Evolutionary conservation across 2,113 vertebrate genomes (phyloP).

Genomic region (Thalassarche chlororhynchos): DNA sequence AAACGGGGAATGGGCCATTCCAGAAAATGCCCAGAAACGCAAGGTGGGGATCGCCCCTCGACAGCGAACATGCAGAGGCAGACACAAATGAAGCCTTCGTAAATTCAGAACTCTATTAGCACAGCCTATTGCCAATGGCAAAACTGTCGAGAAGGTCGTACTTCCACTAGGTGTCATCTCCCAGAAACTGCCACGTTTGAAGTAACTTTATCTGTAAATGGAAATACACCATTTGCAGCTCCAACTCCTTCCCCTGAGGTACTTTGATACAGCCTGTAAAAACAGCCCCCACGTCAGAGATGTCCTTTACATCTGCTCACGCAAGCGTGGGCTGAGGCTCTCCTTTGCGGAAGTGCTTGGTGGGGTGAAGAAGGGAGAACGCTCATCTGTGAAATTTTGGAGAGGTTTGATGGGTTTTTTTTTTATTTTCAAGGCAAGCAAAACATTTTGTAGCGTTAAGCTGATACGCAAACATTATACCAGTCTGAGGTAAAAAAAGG

Average conservation of each 20-base stretch:
- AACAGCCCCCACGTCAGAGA: not conserved
- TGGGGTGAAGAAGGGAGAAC: not conserved
- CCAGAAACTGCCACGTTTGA: not conserved
- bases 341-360: not conserved
- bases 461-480: not conserved
- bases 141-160: not conserved
- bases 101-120: not conserved
- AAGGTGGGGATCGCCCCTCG: fast-evolving
- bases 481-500: not conserved
- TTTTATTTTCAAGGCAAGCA: not conserved
- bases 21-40: not conserved
- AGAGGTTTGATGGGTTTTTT: not conserved
- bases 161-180: not conserved
- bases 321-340: not conserved
- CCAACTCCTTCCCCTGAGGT: not conserved
- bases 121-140: not conserved
- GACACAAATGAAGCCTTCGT: not conserved
- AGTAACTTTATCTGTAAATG: not conserved
- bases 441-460: not conserved
- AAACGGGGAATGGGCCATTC: not conserved
- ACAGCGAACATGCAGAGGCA: not conserved
- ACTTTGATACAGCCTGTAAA: not conserved
- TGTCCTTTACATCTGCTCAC: not conserved
- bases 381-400: not conserved
- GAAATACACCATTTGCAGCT: not conserved